Base-by-base conservation (phyloP, 2,797 vertebrate genomes). In the Coregonus sp. region DNA sequence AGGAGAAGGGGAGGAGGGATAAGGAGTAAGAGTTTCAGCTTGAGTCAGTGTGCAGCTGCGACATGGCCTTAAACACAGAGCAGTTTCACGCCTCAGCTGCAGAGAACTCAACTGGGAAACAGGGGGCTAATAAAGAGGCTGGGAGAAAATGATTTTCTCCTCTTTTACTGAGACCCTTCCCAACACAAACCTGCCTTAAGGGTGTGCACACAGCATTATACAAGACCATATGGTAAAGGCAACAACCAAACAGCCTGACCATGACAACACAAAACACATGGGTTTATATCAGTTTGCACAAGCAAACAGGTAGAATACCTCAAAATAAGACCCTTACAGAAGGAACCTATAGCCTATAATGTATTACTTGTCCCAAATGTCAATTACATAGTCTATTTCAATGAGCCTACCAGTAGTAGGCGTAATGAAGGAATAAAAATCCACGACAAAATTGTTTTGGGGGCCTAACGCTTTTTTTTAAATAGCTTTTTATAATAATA, bases 31-130 rank as follows among this genome's bases (percentile, higher is more conserved):
- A 47, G 40, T 12, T 74, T 71, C 79, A 84, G 75, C 80, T 82
- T 47, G 54, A 83, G 80, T 74, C 81, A 74, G 65, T 35, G 52
- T 82, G 75, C 82, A 87, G 85, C 89, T 90, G 73, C 61, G 70
- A 68, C 72, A 29, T 25, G 70, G 72, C 63, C 69, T 37, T 59
- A 7, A 84, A 88, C 72, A 86, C 16, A 71, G 79, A 86, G 85
- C 47, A 25, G 63, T 86, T 91, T 90, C 78, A 85, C 54, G 73
- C 78, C 87, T 89, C 85, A 84, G 85, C 84, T 87, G 80, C 80
- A 84, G 72, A 81, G 84, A 91, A 85, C 72, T 74, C 15, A 84
- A 63, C 80, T 83, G 88, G 83, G 84, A 88, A 89, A 82, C 81
- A 73, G 73, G 76, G 15, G 59, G 78, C 81, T 70, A 85, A 84